These are phyloP conservation scores for Ectropis grisescens DNA, from an alignment of 1,140 invertebrate genomes.

Conservation along the genomic window DNA sequence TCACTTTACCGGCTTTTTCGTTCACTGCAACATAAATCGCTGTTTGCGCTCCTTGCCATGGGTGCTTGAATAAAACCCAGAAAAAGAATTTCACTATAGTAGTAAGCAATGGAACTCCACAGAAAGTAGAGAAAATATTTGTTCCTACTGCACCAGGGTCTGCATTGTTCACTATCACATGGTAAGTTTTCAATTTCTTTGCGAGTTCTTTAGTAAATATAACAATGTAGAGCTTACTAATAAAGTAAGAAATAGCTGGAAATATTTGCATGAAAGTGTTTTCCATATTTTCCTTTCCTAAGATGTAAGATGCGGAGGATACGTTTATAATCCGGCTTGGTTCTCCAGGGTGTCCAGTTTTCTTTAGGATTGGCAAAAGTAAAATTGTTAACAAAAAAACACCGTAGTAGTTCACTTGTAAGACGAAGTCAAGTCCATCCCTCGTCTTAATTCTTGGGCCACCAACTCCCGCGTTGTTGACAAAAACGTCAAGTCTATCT, in stretches of 20 bases:
- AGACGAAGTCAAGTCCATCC: slow-evolving; percentile 64
- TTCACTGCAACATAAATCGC: slow-evolving; percentile 16
- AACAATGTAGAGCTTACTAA: slow-evolving; percentile 78
- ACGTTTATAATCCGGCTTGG: slow-evolving; percentile 70
- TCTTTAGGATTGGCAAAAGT: slow-evolving; percentile 69
- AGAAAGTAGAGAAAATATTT: slow-evolving; percentile 70
- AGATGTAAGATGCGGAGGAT: slow-evolving; percentile 36
- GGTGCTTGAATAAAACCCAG: slow-evolving; percentile 4
- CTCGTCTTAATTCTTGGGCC: too few species aligned
- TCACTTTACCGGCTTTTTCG: slow-evolving; percentile 16
- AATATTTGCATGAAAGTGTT: too few species aligned
- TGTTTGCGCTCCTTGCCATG: slow-evolving; percentile 19
- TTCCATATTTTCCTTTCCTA: too few species aligned
- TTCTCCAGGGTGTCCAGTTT: slow-evolving; percentile 22
- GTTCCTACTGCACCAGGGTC: slow-evolving; percentile 86
- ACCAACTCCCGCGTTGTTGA: not conserved
- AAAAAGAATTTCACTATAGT: slow-evolving; percentile 1
- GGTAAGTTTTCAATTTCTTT: slow-evolving; percentile 60
- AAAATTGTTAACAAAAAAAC: slow-evolving; percentile 71
- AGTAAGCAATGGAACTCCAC: slow-evolving; percentile 2
- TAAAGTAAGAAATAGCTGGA: slow-evolving; percentile 77
- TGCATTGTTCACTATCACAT: slow-evolving; percentile 76
- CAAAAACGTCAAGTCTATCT: slow-evolving; percentile 75
- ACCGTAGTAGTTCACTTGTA: slow-evolving; percentile 69
- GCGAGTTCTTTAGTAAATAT: slow-evolving; percentile 75